Percentiles rank a stretch among this genome's conserved stretches.
phyloP scores from a whole-genome alignment of 2,797 vertebrate genomes.

The Rhadinocentrus ornatus region DNA sequence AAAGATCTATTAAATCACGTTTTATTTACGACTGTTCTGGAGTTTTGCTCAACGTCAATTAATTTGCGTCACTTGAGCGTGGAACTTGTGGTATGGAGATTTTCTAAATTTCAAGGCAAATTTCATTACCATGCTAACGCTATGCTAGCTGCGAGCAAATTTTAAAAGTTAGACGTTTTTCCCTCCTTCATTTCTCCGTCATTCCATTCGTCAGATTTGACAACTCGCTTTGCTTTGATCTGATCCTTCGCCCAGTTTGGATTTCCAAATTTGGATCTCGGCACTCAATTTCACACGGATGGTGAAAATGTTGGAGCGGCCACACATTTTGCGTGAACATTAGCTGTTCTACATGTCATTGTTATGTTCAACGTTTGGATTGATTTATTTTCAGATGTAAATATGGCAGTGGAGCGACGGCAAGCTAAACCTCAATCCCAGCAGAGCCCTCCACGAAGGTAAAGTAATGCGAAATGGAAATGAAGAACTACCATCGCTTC shows the following conservation, averaged over 20 bases:
- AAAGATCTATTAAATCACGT: constrained; percentile 32
- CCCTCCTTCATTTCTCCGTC: constrained; percentile 12
- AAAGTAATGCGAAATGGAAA: constrained; percentile 89
- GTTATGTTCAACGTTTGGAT: constrained; percentile 98
- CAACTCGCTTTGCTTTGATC: constrained; percentile 55
- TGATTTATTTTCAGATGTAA: constrained; percentile 99
- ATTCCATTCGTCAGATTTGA: constrained; percentile 30
- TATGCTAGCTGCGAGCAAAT: background rate
- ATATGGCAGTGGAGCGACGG: constrained; percentile 99
- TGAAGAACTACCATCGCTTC: constrained; percentile 74
- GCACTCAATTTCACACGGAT: constrained; percentile 70
- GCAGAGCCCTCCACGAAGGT: constrained; percentile 99
- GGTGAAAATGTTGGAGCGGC: constrained; percentile 55
- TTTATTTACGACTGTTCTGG: constrained; percentile 24
- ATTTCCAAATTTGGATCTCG: constrained; percentile 62
- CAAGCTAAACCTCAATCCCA: constrained; percentile 94
- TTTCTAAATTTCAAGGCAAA: constrained; percentile 19
- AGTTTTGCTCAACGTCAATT: constrained; percentile 10
- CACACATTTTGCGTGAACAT: constrained; percentile 66
- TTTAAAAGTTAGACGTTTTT: constrained; percentile 10
- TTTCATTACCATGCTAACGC: constrained; percentile 4
- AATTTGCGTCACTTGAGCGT: background rate
- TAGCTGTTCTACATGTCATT: constrained; percentile 71
- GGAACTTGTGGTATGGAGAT: background rate
- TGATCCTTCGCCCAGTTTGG: constrained; percentile 52